These are phyloP conservation scores for Drosophila hamatofila DNA, from an alignment of 2,888 invertebrate genomes.

Conservation along the genomic window DNA sequence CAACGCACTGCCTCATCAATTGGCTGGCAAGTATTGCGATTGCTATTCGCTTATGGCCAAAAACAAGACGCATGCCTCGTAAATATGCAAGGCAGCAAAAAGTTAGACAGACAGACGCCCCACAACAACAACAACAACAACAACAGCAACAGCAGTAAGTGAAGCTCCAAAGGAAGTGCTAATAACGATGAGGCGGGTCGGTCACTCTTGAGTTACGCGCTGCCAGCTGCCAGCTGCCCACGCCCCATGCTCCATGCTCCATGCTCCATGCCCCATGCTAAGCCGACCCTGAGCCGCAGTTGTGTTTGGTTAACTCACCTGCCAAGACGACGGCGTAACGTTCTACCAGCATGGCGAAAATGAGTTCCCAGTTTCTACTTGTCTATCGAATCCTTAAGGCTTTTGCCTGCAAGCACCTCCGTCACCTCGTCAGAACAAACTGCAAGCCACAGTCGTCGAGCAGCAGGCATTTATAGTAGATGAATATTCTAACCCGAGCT, in stretches of 20 bases:
- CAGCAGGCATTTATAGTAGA: constrained; percentile 70
- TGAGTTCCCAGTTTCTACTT: not conserved
- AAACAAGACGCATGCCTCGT: constrained; percentile 75
- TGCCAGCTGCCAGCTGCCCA: constrained; percentile 9
- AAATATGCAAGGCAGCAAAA: constrained; percentile 79
- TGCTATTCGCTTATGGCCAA: constrained; percentile 52
- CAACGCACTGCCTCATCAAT: constrained; percentile 70
- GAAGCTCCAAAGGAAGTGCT: constrained; percentile 72
- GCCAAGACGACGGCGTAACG: constrained; percentile 48
- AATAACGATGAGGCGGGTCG: constrained; percentile 69
- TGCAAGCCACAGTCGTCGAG: constrained; percentile 38
- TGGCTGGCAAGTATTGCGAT: constrained; percentile 63
- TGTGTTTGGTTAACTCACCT: constrained; percentile 66
- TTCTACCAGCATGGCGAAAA: constrained; percentile 33
- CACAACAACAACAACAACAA: constrained; percentile 27
- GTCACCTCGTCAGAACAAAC: constrained; percentile 52
- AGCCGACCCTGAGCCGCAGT: constrained; percentile 49
- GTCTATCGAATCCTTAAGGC: constrained; percentile 38
- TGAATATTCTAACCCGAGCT: constrained; percentile 42
- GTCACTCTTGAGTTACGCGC: constrained; percentile 77
- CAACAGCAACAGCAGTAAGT: too few relatives aligned
- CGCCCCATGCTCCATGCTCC: constrained; percentile 17
- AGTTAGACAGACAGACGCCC: constrained; percentile 74
- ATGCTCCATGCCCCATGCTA: constrained; percentile 4
- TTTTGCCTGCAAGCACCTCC: constrained; percentile 37